Evolutionary conservation across 2,797 vertebrate species (phyloP).

Genomic region (Simalia tracyae): DNA sequence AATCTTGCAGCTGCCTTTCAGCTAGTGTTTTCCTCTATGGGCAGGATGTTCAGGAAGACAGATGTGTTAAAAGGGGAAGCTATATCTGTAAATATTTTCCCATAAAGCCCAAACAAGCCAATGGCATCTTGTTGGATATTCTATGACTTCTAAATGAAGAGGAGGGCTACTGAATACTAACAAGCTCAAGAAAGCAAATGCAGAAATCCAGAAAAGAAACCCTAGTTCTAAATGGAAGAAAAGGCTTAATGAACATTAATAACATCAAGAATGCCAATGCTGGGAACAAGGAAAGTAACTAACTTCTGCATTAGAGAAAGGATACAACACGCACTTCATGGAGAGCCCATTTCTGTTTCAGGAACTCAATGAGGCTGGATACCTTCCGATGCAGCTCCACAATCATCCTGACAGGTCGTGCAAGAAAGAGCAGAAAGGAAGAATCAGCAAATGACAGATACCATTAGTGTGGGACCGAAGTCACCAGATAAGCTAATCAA

Average conservation of each 20-base stretch:
- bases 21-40: constrained; percentile 90
- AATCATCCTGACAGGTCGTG: constrained; percentile 84
- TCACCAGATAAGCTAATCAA: background rate
- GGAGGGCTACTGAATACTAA: background rate
- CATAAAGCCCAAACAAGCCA: background rate
- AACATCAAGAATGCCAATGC: background rate
- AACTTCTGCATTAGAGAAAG: constrained; percentile 61
- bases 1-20: constrained; percentile 83
- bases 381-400: constrained; percentile 97
- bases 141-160: background rate
- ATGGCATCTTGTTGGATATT: background rate
- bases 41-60: constrained; percentile 66
- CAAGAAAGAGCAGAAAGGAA: background rate
- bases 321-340: constrained; percentile 97
- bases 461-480: background rate
- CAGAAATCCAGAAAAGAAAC: background rate
- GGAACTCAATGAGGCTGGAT: constrained; percentile 95
- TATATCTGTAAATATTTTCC: background rate
- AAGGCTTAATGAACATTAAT: background rate
- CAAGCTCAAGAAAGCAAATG: background rate
- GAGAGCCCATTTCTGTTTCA: constrained; percentile 97
- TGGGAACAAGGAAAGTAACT: background rate
- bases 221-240: background rate
- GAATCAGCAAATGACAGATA: constrained; percentile 8
- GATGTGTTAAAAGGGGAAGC: background rate